These are phyloP conservation scores for Rhagoletis zephyria DNA, from an alignment of 1,140 invertebrate species.

Conservation along the genomic window DNA sequence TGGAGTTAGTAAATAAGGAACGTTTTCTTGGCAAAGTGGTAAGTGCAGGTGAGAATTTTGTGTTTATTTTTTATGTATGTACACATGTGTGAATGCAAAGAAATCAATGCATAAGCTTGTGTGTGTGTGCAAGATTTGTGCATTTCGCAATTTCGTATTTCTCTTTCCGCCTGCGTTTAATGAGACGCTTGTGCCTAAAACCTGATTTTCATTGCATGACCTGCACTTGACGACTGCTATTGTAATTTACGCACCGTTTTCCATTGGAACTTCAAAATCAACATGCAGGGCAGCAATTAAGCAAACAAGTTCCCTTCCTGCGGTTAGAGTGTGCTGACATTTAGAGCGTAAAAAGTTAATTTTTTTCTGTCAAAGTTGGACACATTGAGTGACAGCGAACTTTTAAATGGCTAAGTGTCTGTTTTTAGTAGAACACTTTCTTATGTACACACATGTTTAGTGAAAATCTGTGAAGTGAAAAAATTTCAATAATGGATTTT, in stretches of 20 bases:
- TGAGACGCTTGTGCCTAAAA: neutral
- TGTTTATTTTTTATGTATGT: too few relatives aligned
- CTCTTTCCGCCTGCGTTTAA: neutral
- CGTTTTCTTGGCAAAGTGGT: too few relatives aligned
- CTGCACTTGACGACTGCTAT: neutral
- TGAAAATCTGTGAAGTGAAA: too few relatives aligned
- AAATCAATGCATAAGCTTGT: neutral
- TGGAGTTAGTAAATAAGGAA: neutral
- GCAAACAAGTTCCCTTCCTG: slow-evolving; percentile 8
- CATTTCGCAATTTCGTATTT: neutral
- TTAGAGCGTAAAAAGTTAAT: neutral
- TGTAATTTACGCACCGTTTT: slow-evolving; percentile 4
- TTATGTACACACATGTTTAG: too few relatives aligned
- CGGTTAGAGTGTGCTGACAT: neutral
- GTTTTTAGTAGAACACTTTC: too few relatives aligned
- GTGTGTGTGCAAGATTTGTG: neutral
- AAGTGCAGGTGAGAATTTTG: too few relatives aligned
- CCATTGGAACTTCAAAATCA: neutral
- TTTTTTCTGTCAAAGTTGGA: neutral
- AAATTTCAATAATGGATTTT: too few relatives aligned
- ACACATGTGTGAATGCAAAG: neutral
- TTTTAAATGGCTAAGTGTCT: too few relatives aligned
- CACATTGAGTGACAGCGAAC: neutral
- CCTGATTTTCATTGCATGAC: neutral
- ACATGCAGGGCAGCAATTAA: slow-evolving; percentile 14